phyloP scores from a whole-genome alignment of 2,888 invertebrate genomes.

The Megamerina dolium region DNA sequence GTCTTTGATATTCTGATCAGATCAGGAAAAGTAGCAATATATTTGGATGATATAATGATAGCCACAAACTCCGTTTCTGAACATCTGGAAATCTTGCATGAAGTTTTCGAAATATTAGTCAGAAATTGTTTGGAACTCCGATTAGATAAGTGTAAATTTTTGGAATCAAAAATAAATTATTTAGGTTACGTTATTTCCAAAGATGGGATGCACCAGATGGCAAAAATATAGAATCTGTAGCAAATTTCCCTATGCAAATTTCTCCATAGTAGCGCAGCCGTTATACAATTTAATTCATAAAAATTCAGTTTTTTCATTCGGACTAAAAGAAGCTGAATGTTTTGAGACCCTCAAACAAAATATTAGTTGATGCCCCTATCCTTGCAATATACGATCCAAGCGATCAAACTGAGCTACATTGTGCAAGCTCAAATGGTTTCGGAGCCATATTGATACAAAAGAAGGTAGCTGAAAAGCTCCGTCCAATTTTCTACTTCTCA shows the following conservation, averaged over 20 bases:
- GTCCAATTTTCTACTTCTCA: constrained; percentile 11
- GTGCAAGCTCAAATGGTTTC: constrained; percentile 9
- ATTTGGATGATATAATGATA: constrained; percentile 18
- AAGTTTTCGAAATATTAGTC: constrained; percentile 10
- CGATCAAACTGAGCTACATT: constrained; percentile 10
- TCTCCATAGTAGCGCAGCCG: constrained; percentile 8
- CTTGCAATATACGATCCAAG: constrained; percentile 10
- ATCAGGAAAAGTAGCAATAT: constrained; percentile 13
- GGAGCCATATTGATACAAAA: constrained; percentile 13
- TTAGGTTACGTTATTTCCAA: constrained; percentile 13
- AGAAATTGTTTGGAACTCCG: constrained; percentile 12
- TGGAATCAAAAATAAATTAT: constrained; percentile 8
- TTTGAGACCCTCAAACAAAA: constrained; percentile 10
- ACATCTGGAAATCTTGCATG: constrained; percentile 8
- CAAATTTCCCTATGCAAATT: constrained; percentile 7
- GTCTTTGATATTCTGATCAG: constrained; percentile 11
- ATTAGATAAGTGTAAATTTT: constrained; percentile 13
- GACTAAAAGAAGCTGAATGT: constrained; percentile 8
- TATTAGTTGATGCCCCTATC: constrained; percentile 12
- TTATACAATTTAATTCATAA: constrained; percentile 9
- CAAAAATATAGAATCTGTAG: constrained; percentile 6
- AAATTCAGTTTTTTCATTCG: constrained; percentile 11
- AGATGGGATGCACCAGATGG: constrained; percentile 14
- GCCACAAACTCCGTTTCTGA: constrained; percentile 7
- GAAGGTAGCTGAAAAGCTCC: constrained; percentile 4